Conservation (phyloP, 1,140 invertebrate genomes). For the Melanaphis sacchari region DNA sequence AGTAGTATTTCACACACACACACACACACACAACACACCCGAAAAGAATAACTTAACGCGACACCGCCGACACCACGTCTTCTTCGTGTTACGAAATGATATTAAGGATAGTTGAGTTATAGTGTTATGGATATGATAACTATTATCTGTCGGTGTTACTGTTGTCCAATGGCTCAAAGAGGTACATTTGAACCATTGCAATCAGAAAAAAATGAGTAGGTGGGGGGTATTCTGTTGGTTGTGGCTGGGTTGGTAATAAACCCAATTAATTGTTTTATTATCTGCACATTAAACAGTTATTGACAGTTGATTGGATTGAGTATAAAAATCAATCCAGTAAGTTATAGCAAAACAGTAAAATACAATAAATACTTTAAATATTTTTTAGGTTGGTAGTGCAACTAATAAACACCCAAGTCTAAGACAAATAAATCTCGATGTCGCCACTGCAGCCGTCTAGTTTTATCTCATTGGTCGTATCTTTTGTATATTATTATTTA, state of each 20-base stretch:
- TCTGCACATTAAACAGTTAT: background rate
- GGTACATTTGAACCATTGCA: background rate
- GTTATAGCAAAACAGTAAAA: background rate
- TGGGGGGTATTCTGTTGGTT: background rate
- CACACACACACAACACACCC: background rate
- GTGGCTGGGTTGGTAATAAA: background rate
- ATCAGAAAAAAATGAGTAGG: background rate
- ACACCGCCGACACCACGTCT: fast-evolving
- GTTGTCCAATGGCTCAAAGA: background rate
- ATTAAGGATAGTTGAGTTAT: background rate
- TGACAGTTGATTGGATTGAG: background rate
- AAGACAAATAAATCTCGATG: background rate
- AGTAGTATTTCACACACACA: background rate
- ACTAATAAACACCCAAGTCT: background rate
- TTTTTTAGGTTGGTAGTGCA: background rate
- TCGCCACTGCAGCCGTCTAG: background rate
- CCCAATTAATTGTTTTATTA: background rate
- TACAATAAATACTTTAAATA: background rate
- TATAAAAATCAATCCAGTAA: background rate
- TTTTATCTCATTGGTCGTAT: background rate
- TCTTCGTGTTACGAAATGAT: background rate
- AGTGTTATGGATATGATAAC: too few species aligned
- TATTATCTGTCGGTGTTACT: background rate
- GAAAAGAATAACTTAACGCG: background rate
- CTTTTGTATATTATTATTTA: background rate